Base-by-base conservation (phyloP, 2,888 invertebrate genomes). In the Ornithoptera priamus region DNA sequence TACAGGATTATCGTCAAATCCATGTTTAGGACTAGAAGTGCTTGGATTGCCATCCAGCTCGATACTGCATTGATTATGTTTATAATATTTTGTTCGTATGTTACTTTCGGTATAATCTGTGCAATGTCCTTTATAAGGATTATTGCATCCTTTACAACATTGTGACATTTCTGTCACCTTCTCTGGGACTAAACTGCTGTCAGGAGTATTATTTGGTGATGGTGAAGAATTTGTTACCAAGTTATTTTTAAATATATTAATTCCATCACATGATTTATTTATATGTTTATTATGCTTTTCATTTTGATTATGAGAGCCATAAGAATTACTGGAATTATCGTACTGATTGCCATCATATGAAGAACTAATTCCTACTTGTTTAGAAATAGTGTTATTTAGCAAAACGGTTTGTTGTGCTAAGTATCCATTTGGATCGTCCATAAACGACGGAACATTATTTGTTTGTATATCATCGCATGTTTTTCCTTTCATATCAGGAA, bases 391-490 rank as follows among this genome's bases (percentile, higher is more conserved):
- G 81, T 95, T 97, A 81, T 97, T 97, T 65, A 98, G 87, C 75
- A 98, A 86, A 46, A 96, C 97, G 0, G 98, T 97, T 85, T 98
- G 98, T 78, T 98, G 97, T 7, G 97, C 97, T 76, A 98, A 90
- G 87, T 97, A 98, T 3, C 97, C 98, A 79, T 96, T 96, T 0
- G 98, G 97, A 86, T 98, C 97, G 76, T 98, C 98, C 93, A 98
- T 95, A 83, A 97, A 98, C 50, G 97, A 97, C 1, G 97, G 97
- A 74, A 94, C 89, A 73, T 93, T 93, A 73, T 94, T 94, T 75
- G 84, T 86, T 42, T 93, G 85, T 70, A 86, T 81, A 72, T 93
- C 87, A 72, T 93, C 93, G 73, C 90, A 89, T 10, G 87, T 84
- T 77, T 92, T 90, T 66, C 79, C 82, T 84, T 93, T 92, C 15